Evolutionary conservation across 2,888 invertebrate genomes (phyloP).

Genomic region (Zygogramma bicolorata): DNA sequence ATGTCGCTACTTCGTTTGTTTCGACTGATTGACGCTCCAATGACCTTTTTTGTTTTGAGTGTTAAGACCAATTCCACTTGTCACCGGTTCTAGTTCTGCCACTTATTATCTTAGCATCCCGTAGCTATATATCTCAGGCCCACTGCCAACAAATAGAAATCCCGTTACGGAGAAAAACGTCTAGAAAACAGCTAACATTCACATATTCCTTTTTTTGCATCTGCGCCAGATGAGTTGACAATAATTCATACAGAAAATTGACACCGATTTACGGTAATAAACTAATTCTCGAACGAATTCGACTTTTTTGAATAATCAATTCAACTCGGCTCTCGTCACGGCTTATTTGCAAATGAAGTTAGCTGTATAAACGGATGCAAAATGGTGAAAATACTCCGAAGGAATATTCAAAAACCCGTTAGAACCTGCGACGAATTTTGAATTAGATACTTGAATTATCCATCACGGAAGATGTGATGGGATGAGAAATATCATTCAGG

Average conservation of each 20-base stretch:
- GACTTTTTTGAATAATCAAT: constrained; percentile 5
- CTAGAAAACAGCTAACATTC: not conserved
- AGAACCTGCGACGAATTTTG: not conserved
- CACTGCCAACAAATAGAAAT: not conserved
- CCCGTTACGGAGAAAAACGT: not conserved
- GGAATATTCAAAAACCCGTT: not conserved
- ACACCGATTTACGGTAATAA: not conserved
- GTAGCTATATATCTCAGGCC: too few relatives aligned
- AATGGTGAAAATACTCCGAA: not conserved
- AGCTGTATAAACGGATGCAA: constrained; percentile 7
- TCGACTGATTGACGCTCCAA: too few relatives aligned
- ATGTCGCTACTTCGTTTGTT: too few relatives aligned
- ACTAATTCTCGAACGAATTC: not conserved
- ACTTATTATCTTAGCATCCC: too few relatives aligned
- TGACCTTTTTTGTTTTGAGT: too few relatives aligned
- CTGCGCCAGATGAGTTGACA: not conserved
- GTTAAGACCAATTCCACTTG: too few relatives aligned
- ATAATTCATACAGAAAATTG: constrained; percentile 4
- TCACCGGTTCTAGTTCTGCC: too few relatives aligned
- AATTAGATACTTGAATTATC: not conserved
- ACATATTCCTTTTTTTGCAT: not conserved
- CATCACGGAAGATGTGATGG: too few relatives aligned
- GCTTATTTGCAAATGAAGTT: constrained; percentile 7
- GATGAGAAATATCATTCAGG: too few relatives aligned
- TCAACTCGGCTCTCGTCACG: constrained; percentile 1